Conservation (phyloP, 2,113 vertebrate genomes). For the Syngnathus floridae region DNA sequence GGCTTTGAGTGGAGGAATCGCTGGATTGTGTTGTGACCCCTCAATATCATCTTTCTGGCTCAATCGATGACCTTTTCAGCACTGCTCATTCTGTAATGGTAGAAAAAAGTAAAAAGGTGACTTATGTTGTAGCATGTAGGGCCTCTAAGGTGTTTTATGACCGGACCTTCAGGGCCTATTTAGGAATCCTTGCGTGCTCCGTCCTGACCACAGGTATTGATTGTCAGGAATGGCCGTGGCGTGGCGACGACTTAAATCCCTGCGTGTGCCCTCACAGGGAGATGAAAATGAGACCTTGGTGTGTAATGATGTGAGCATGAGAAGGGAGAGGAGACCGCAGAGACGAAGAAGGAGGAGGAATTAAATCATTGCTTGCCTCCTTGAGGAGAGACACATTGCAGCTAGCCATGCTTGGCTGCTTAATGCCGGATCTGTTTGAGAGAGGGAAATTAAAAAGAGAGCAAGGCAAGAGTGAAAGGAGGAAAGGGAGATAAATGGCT, state of each 20-base stretch:
- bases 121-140: slow-evolving; percentile 59
- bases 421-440: slow-evolving; percentile 65
- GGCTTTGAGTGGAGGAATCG: neutral
- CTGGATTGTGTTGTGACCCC: slow-evolving; percentile 27
- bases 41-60: slow-evolving; percentile 28
- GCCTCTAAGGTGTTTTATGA: slow-evolving; percentile 70
- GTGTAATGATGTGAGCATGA: slow-evolving; percentile 75
- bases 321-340: slow-evolving; percentile 56
- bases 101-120: slow-evolving; percentile 33
- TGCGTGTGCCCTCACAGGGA: slow-evolving; percentile 56
- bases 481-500: slow-evolving; percentile 63
- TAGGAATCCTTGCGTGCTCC: slow-evolving; percentile 57
- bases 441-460: slow-evolving; percentile 67
- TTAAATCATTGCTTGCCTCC: slow-evolving; percentile 67
- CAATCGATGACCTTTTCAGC: slow-evolving; percentile 20
- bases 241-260: slow-evolving; percentile 67
- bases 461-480: slow-evolving; percentile 32
- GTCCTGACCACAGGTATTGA: slow-evolving; percentile 68
- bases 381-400: slow-evolving; percentile 58
- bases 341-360: slow-evolving; percentile 58
- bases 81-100: slow-evolving; percentile 21
- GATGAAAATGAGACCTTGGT: slow-evolving; percentile 71
- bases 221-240: slow-evolving; percentile 52
- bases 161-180: slow-evolving; percentile 67
- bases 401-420: slow-evolving; percentile 55